A percentile compares a stretch with the other conserved stretches of the same genome.
Conservation (phyloP, 2,888 invertebrate species). For the Zygothrica quintamaculata region DNA sequence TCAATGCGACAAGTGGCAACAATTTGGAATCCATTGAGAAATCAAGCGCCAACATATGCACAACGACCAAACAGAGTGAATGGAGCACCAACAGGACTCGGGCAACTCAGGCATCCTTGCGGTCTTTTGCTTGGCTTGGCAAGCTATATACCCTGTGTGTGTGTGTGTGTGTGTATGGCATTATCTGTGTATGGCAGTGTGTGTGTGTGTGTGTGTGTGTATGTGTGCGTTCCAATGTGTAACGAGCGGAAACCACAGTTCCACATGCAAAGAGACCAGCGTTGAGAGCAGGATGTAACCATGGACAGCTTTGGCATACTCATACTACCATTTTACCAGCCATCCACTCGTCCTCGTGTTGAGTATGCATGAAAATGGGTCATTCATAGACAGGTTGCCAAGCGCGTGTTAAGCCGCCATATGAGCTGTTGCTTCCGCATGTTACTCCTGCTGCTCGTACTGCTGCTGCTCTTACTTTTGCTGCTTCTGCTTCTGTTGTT, state of each 20-base stretch:
- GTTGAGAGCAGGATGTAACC: conserved; percentile 3
- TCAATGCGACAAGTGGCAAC: conserved; percentile 58
- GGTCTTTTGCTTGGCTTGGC: conserved; percentile 31
- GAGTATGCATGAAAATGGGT: conserved; percentile 32
- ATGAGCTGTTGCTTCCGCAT: conserved; percentile 2
- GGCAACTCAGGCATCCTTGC: conserved; percentile 28
- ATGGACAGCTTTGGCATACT: conserved; percentile 7
- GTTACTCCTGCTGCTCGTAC: no score
- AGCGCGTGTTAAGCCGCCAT: conserved; percentile 1
- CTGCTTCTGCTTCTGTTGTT: neutral
- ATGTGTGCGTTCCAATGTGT: conserved; percentile 42
- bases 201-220: conserved; percentile 17
- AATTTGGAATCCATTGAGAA: conserved; percentile 69
- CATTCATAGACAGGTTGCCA: conserved; percentile 31
- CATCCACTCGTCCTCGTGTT: conserved; percentile 10
- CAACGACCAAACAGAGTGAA: conserved; percentile 1
- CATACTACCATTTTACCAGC: conserved; percentile 2
- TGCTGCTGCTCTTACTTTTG: neutral
- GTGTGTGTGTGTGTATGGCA: conserved; percentile 7
- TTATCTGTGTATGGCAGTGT: conserved; percentile 9
- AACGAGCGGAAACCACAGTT: conserved; percentile 58
- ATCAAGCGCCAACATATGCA: conserved; percentile 54
- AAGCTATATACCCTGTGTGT: conserved; percentile 2
- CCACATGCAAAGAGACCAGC: conserved; percentile 5
- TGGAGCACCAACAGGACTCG: conserved; percentile 14